Base-by-base conservation (phyloP, 2,113 vertebrate genomes). In the Syrmaticus mikado region DNA sequence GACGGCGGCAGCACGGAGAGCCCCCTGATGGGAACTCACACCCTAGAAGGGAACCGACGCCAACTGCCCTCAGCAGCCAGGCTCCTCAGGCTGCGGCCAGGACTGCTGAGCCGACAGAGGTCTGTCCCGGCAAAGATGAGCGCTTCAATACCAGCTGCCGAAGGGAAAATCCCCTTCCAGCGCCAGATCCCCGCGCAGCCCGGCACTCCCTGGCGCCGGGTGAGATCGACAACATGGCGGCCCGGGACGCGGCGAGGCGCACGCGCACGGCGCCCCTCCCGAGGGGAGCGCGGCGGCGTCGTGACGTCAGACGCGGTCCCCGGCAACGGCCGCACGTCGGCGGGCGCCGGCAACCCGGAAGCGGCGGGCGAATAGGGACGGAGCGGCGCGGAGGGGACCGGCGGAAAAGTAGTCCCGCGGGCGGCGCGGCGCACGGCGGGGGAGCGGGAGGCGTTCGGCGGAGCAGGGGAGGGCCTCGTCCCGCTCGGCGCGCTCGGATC, bases 1-100 rank as follows among this genome's bases (percentile, higher is more conserved):
- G 28, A 38, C 40, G 58, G 22, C 32, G 61, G 78, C 14, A 40
- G 48, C 41, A 14, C n/a, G 27, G 15, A 34, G 57, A 58, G 32
- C 9, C 12, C 0, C 0, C 4, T 0, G 2, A 18, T 16, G 18
- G 21, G 43, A 34, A 24, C 27, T 60, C 32, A 5, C 14, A 1
- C 46, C 18, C 34, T 41, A 27, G 21, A 75, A 16, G 2, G 5
- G 43, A 36, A 8, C 12, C 11, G 19, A 82, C 7, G 34, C 14
- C 18, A 22, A 41, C 28, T 61, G 30, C 52, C 12, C 50, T 52
- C 25, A 24, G 24, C 50, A 52, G 50, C 24, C 24, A 11, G 24
- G 50, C 50, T 52, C 50, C 50, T 52, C 10, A 8, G 40, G 13
- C 24, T 43, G 3, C 28, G 25, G 25, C 6, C 40, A 12, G 10